These are phyloP conservation scores for Entomobrya multifasciata DNA, from an alignment of 2,888 invertebrate species.

Conservation along the genomic window DNA sequence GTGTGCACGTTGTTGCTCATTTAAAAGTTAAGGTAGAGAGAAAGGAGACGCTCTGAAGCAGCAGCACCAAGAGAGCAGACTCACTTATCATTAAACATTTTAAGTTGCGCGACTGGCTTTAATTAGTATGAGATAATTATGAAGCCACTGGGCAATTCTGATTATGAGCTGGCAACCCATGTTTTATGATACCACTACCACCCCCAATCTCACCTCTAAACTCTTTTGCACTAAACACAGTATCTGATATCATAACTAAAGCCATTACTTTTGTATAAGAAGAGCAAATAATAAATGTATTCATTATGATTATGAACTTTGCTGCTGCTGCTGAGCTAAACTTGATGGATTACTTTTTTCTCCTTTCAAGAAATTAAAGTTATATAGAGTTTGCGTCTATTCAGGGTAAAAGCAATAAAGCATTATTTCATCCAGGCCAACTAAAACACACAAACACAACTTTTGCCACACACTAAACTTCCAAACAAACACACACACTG, in stretches of 20 bases:
- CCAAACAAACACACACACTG: constrained; percentile 20
- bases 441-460: constrained; percentile 14
- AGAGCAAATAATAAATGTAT: neutral
- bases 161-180: constrained; percentile 72
- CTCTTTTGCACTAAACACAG: neutral
- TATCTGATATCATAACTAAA: neutral
- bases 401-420: constrained; percentile 32
- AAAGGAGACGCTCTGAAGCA: constrained; percentile 15
- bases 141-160: constrained; percentile 73
- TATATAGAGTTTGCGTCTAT: neutral
- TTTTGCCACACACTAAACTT: constrained; percentile 36
- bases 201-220: constrained; percentile 70
- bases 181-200: constrained; percentile 70
- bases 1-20: neutral
- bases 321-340: constrained; percentile 32
- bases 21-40: neutral
- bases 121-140: constrained; percentile 74
- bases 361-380: constrained; percentile 2
- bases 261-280: neutral
- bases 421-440: neutral
- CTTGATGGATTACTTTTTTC: constrained; percentile 73
- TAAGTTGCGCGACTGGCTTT: constrained; percentile 72
- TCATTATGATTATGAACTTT: constrained; percentile 41
- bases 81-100: constrained; percentile 68
- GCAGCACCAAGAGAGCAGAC: constrained; percentile 17